phyloP scores from a whole-genome alignment of 2,113 vertebrate species.

The Aldabrachelys gigantea region DNA sequence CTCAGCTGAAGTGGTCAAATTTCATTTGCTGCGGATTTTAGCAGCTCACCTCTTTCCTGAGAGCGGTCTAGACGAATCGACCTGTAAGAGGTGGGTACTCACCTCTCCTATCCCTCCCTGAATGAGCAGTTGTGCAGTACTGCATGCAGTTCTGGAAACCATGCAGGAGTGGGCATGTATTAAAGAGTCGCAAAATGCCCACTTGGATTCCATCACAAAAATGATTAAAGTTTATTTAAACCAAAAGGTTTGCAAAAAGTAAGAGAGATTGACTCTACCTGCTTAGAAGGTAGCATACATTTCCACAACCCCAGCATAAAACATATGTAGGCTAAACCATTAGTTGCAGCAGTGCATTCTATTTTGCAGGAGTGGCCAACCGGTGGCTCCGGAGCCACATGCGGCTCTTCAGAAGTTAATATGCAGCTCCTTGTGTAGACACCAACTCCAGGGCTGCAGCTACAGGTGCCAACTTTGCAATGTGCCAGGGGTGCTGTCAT shows the following conservation, averaged over 20 bases:
- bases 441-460: no score
- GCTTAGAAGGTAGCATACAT: not conserved
- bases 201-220: not conserved
- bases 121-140: not conserved
- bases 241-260: not conserved
- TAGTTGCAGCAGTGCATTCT: not conserved
- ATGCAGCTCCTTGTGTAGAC: no score
- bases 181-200: fast-evolving
- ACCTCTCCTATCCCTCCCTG: not conserved
- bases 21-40: not conserved
- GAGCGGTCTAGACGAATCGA: not conserved
- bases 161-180: fast-evolving
- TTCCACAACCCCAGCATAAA: not conserved
- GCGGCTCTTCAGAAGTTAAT: no score
- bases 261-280: not conserved
- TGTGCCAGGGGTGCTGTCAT: no score
- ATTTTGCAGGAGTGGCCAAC: not conserved
- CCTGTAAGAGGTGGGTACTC: not conserved
- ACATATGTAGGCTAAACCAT: not conserved
- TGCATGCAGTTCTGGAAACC: fast-evolving
- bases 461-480: no score
- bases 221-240: not conserved
- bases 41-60: not conserved
- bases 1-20: not conserved
- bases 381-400: no score